These are phyloP conservation scores for Riparia riparia DNA, from an alignment of 2,113 vertebrate genomes.

Conservation along the genomic window DNA sequence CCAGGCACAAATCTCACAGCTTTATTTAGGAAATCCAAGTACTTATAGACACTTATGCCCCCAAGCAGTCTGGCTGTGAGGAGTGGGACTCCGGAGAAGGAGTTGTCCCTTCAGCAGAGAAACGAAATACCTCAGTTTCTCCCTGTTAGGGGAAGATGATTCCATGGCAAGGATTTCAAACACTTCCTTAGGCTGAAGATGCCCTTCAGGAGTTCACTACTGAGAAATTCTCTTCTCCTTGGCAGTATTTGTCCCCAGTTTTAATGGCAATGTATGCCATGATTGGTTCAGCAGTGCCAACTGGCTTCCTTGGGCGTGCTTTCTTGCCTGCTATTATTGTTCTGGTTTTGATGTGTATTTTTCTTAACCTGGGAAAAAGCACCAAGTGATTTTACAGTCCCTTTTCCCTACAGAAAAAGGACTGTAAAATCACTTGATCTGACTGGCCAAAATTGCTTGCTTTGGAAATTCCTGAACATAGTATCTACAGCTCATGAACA, in stretches of 20 bases:
- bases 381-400: not conserved
- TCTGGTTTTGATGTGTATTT: not conserved
- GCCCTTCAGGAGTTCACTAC: not conserved
- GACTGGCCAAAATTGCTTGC: not conserved
- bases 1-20: not conserved
- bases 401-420: not conserved
- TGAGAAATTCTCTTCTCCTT: not conserved
- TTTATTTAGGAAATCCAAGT: not conserved
- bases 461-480: not conserved
- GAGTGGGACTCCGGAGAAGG: not conserved
- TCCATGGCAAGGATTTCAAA: not conserved
- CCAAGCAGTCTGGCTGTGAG: not conserved
- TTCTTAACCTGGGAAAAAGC: not conserved
- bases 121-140: not conserved
- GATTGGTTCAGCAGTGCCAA: not conserved
- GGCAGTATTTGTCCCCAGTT: not conserved
- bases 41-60: not conserved
- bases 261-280: not conserved
- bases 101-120: not conserved
- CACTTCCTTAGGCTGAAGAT: not conserved
- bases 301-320: not conserved
- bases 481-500: not conserved
- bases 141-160: not conserved
- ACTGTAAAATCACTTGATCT: not conserved
- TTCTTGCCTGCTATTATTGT: not conserved